Conservation (phyloP, 2,797 vertebrate species). For the Morelia viridis region DNA sequence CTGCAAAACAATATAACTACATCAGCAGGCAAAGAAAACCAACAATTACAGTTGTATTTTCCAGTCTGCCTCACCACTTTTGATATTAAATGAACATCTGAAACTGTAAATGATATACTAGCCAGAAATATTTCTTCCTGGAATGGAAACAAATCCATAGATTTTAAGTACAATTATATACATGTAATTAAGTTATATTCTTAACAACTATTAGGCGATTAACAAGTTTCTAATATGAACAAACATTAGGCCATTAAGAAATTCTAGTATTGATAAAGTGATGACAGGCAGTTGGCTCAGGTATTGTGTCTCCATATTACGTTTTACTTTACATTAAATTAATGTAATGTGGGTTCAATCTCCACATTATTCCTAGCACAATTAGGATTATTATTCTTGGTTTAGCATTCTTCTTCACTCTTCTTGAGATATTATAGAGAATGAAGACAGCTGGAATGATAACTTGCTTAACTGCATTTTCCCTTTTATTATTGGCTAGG, state of each 20-base stretch:
- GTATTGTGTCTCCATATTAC: no score
- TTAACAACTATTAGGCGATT: no score
- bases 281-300: no score
- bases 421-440: background rate
- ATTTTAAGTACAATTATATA: no score
- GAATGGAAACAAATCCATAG: background rate
- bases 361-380: no score
- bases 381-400: no score
- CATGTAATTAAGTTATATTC: no score
- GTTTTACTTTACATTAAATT: no score
- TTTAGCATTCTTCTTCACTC: background rate
- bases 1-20: conserved; percentile 62
- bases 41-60: conserved; percentile 51
- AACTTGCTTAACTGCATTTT: background rate
- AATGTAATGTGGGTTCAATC: no score
- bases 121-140: conserved; percentile 41
- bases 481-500: background rate
- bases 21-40: conserved; percentile 55
- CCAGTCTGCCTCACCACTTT: conserved; percentile 33
- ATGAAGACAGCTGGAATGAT: background rate
- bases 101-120: conserved; percentile 34
- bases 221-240: no score
- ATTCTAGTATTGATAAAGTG: no score
- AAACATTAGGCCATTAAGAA: no score
- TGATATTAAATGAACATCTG: conserved; percentile 39